phyloP scores from a whole-genome alignment of 2,113 vertebrate genomes.

The Anolis carolinensis region DNA sequence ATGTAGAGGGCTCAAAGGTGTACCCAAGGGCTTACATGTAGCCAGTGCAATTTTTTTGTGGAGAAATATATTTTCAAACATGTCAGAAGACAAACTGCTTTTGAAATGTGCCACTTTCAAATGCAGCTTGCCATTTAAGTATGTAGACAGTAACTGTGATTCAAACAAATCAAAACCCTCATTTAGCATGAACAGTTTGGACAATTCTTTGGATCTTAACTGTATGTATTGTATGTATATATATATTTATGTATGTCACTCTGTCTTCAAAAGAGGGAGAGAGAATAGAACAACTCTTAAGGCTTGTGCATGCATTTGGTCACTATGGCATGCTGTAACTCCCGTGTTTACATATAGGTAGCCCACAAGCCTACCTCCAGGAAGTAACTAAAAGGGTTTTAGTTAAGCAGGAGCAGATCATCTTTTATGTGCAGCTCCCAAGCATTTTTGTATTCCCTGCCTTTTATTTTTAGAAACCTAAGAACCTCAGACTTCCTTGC shows the following conservation, averaged over 20 bases:
- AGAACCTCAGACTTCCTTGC: neutral
- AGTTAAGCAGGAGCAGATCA: neutral
- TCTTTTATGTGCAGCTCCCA: neutral
- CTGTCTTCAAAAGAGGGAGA: neutral
- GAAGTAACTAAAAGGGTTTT: slow-evolving; percentile 5
- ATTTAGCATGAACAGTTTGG: neutral
- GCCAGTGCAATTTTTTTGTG: neutral
- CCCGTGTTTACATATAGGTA: slow-evolving; percentile 21
- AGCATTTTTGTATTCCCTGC: neutral
- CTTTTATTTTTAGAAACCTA: neutral
- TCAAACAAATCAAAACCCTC: neutral
- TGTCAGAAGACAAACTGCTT: neutral
- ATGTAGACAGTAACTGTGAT: neutral
- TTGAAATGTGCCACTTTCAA: slow-evolving; percentile 2
- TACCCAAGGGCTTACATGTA: neutral
- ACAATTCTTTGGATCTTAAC: neutral
- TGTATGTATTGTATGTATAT: neutral
- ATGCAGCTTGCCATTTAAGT: neutral
- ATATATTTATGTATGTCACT: neutral
- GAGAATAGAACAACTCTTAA: neutral
- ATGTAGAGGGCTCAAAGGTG: neutral
- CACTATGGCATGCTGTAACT: neutral
- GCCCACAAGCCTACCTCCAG: slow-evolving; percentile 1
- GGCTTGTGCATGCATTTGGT: neutral
- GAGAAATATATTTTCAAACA: neutral